Conservation (phyloP, 2,797 vertebrate species). For the Numenius phaeopus region DNA sequence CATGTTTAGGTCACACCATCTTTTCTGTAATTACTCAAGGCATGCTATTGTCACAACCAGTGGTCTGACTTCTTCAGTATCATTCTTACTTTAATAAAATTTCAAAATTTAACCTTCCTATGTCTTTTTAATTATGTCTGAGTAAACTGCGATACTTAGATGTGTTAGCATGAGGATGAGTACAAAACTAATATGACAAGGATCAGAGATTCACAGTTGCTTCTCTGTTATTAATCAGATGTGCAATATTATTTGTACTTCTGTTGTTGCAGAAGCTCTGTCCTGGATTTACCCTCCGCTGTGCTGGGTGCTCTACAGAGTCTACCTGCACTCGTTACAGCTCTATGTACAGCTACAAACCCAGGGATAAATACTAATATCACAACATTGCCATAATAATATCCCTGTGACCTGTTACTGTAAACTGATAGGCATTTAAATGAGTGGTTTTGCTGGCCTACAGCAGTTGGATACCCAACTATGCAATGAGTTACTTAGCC, state of each 20-base stretch:
- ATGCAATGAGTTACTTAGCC: not conserved
- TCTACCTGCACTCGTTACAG: not conserved
- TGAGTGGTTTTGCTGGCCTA: not conserved
- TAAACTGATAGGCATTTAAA: not conserved
- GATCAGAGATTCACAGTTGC: not conserved
- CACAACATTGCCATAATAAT: not conserved
- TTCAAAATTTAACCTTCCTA: not conserved
- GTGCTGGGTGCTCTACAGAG: not conserved
- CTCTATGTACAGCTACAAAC: not conserved
- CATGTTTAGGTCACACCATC: not conserved
- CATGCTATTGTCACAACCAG: slow-evolving; percentile 4
- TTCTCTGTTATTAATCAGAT: not conserved
- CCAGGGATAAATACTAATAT: not conserved
- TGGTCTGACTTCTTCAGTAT: not conserved
- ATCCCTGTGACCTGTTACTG: not conserved
- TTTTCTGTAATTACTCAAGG: slow-evolving; percentile 5
- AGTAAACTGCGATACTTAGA: not conserved
- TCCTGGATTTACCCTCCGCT: not conserved
- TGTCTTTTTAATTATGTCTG: slow-evolving; percentile 26
- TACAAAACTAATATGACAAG: not conserved
- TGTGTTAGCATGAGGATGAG: not conserved
- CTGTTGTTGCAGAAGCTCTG: not conserved
- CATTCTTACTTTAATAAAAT: slow-evolving; percentile 51
- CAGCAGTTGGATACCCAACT: not conserved
- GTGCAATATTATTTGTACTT: not conserved